Conservation (phyloP, 23 tunicate genomes). For the Styela plicata region DNA sequence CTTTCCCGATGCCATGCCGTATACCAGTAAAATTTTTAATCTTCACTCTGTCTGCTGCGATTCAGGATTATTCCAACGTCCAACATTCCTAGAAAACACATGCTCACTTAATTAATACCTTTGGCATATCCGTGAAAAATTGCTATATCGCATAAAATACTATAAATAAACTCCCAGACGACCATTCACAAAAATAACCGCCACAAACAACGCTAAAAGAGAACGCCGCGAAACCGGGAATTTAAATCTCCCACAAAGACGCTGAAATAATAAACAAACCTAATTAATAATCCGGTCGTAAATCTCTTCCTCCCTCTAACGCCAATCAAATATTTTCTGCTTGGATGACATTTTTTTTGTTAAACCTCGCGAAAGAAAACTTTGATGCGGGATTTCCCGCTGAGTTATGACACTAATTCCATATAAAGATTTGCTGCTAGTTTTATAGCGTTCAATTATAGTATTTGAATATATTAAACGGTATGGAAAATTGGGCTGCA, state of each 20-base stretch:
- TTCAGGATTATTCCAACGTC: too few relatives aligned
- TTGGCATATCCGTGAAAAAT: not conserved
- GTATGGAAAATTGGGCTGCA: too few relatives aligned
- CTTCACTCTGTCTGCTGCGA: too few relatives aligned
- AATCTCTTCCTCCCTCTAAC: not conserved
- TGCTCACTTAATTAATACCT: not conserved
- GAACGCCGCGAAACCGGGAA: not conserved
- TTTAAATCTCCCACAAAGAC: not conserved
- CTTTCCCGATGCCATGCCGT: too few relatives aligned
- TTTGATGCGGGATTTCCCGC: too few relatives aligned
- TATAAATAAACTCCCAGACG: not conserved
- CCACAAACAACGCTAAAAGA: not conserved
- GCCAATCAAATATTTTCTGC: not conserved
- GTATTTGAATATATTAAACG: too few relatives aligned
- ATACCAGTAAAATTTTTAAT: too few relatives aligned
- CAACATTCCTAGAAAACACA: not conserved
- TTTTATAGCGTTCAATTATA: too few relatives aligned
- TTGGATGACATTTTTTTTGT: not conserved
- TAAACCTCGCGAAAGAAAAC: too few relatives aligned
- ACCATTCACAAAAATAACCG: not conserved
- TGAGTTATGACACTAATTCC: too few relatives aligned
- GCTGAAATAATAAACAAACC: not conserved
- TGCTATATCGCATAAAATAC: not conserved
- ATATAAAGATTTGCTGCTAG: too few relatives aligned
- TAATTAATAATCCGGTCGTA: not conserved